Evolutionary conservation across 64 coral and sea anemone species (phyloP), one percentile per base, ranked within the genome.

Genomic region (Pachyseris speciosa): DNA sequence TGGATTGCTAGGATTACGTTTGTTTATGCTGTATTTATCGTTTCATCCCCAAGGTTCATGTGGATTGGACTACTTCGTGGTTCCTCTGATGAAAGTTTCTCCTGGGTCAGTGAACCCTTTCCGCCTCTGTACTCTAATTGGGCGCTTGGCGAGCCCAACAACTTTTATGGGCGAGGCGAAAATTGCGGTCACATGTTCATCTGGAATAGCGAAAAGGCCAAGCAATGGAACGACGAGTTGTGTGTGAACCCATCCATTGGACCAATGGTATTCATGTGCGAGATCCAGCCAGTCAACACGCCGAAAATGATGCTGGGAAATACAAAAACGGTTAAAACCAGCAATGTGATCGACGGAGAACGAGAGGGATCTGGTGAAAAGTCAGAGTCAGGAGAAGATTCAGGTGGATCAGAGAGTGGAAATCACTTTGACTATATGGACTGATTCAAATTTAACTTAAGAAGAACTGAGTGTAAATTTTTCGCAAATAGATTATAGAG

Each of bases 31-130:
- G 4, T 7, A 36, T 39, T 37, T 57, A 33, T 78, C 50, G 0
- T 78, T 55, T 58, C 37, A 7, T 47, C 50, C 15, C 39, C 77
- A 61, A 80, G 77, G 9, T 61, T 39, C 17, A 60, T 80, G 77
- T 80, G 77, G 77, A 80, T 80, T 37, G 77, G 77, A n/a, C 61
- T 80, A 20, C 53, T 80, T 10, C 77, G 77, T 25, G 77, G 77
- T 16, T 80, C 51, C 1, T 30, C 77, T 0, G 53, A 60, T 13
- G 77, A 80, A 15, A 57, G 9, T 11, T 80, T 80, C 2, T 9
- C 51, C 4, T 80, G 77, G 77, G 49, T 80, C 17, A 24, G 61
- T 25, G 53, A 58, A 5, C 50, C 51, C 2, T 36, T 20, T 0
- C 77, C 51, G 7, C 34, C 36, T 9, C 16, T 80, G 33, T 80